Evolutionary conservation across 2,797 vertebrate genomes (phyloP).

Genomic region (Sylvia borin): DNA sequence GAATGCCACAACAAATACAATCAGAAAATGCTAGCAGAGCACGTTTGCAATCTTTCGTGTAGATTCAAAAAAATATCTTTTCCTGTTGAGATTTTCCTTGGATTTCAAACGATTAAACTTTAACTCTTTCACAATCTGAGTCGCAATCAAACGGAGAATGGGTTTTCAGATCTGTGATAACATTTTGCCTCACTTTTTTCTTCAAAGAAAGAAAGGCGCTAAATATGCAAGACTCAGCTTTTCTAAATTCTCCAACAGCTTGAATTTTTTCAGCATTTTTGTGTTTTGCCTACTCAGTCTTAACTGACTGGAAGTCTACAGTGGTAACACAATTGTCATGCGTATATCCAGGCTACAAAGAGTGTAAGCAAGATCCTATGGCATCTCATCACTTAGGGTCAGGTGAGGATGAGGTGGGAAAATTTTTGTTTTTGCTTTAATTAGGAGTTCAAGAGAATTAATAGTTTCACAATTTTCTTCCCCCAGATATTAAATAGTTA

Average conservation of each 20-base stretch:
- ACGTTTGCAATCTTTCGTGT: neutral
- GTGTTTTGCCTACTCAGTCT: neutral
- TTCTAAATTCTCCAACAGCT: neutral
- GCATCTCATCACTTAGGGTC: neutral
- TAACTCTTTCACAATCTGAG: neutral
- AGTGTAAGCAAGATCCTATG: neutral
- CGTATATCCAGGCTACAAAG: neutral
- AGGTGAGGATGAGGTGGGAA: neutral
- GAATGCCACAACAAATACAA: neutral
- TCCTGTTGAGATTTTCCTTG: neutral
- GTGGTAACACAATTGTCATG: neutral
- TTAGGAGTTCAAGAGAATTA: neutral
- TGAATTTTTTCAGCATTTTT: slow-evolving; percentile 6
- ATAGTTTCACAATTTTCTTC: neutral
- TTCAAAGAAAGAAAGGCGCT: neutral
- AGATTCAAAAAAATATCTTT: neutral
- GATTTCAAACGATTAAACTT: neutral
- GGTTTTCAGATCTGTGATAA: neutral
- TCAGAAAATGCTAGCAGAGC: neutral
- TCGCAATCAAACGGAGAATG: neutral
- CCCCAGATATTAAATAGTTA: neutral
- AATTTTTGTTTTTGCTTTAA: neutral
- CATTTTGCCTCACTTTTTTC: neutral
- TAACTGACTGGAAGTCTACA: neutral
- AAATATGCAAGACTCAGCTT: neutral